Base-by-base conservation (phyloP, 2,888 invertebrate species). In the Aplocera efformata region DNA sequence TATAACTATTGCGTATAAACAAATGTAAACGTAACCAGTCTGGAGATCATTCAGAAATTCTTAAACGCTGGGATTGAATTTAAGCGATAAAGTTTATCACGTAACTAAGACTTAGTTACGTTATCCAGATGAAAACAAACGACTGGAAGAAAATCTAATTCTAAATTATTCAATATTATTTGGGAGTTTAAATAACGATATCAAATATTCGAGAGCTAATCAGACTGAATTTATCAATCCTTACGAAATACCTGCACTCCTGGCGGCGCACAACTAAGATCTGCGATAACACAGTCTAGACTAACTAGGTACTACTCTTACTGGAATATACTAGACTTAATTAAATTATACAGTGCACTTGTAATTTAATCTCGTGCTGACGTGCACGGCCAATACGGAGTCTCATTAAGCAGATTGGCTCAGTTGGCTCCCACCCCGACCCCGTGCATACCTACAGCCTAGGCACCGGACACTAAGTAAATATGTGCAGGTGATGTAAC, bases 261-360 rank as follows among this genome's bases (percentile, higher is more conserved):
- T 4, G 25, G 30, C 21, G 34, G 25, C 25, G 30, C 25, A 24
- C 25, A 31, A 31, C 26, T 41, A 10, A 31, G 26, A 35, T 7
- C 13, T 17, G 13, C 5, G 13, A n/a, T 42, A 42, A 23, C 32
- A 20, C 5, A 8, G 27, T 32, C 38, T 32, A 38, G n/a, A n/a
- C 17, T 20, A 34, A 17, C 13, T 17, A 5, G 13, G 13, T 17
- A 17, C 5, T 17, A 3, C 13, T 3, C 13, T 5, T 9, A 13
- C 32, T 25, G 10, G 23, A 32, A 32, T 10, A 22, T 43, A 48
- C 51, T 46, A 51, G 46, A 46, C 51, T 45, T 43, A 46, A 48
- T 48, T 39, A 33, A 46, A 42, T 44, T 46, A 42, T 35, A 9
- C 26, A 32, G 35, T 42, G 41, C 41, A 42, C 41, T 35, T 27